A percentile compares a stretch with the other conserved stretches of the same genome.
phyloP scores from a whole-genome alignment of 2,888 invertebrate genomes.

The Petrophora chlorosata region DNA sequence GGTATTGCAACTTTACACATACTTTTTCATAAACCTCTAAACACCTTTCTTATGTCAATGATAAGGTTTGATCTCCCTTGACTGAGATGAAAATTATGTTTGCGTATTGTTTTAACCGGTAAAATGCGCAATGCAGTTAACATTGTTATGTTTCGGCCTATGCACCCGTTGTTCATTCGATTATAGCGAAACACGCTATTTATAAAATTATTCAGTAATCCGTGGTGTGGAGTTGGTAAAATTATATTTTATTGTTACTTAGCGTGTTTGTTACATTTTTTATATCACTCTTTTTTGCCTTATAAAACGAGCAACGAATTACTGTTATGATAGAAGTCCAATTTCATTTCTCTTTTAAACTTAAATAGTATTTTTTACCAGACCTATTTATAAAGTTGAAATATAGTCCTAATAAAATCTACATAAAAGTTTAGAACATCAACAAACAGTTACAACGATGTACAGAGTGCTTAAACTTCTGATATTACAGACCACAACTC shows the following conservation, averaged over 20 bases:
- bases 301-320: too few relatives aligned
- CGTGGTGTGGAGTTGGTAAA: not conserved
- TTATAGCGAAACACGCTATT: slow-evolving; percentile 9
- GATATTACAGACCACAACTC: slow-evolving; percentile 4
- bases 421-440: not conserved
- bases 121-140: slow-evolving; percentile 53
- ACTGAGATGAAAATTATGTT: slow-evolving; percentile 1
- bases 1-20: slow-evolving; percentile 37
- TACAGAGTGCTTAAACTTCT: not conserved
- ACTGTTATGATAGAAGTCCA: too few relatives aligned
- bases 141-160: slow-evolving; percentile 32
- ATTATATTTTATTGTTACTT: too few relatives aligned
- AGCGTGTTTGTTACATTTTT: too few relatives aligned
- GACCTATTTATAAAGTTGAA: not conserved
- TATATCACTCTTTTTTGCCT: too few relatives aligned
- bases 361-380: too few relatives aligned
- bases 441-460: slow-evolving; percentile 1
- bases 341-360: too few relatives aligned
- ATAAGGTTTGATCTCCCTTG: slow-evolving; percentile 23
- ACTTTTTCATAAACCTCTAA: slow-evolving; percentile 9
- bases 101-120: slow-evolving; percentile 31
- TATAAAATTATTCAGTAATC: not conserved
- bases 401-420: not conserved
- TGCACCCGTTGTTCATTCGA: slow-evolving; percentile 33
- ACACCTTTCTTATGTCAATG: not conserved